Base-by-base conservation (phyloP, 2,888 invertebrate species). In the Sylvicola cinctus region DNA sequence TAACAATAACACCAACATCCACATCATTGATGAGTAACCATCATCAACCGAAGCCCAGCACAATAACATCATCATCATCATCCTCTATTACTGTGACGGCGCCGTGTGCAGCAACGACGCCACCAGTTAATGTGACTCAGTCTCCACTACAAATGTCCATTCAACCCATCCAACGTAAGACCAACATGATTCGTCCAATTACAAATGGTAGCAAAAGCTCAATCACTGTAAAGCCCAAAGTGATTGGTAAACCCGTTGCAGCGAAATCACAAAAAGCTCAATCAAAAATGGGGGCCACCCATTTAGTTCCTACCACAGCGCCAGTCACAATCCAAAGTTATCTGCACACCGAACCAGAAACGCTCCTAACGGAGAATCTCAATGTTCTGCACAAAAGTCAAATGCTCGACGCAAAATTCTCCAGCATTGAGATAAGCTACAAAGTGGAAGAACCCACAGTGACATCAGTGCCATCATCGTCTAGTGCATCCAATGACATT, bases 31-130 rank as follows among this genome's bases (percentile, higher is more conserved):
- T 8, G 8, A 58, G 42, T 61, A 61, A 51, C 50, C 63, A 63
- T 42, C 60, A 56, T 39, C 52, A 61, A 39, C 61, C 59, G 41
- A 55, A 58, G 37, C 50, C 61, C 41, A 62, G 61, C 15, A 30
- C 36, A 61, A 53, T 40, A 54, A 44, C 37, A 57, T 61, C 51
- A 60, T 61, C 40, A 59, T 62, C 56, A 62, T 61, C 40, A 59
- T 62, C 56, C 62, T 62, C 46, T 34, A 36, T 20, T 30, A 11
- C 5, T 10, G 15, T 15, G 13, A 5, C 30, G 12, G 30, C 15
- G 15, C 10, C 28, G 12, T 16, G 5, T 33, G n/a, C 26, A 10
- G 8, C n/a, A 15, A 27, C 13, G 4, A 8, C 25, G 8, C 11
- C 11, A 25, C 25, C 7, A 25, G 11, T 8, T 11, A 25, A 25